These are phyloP conservation scores for Tetraneura akinire DNA, from an alignment of 1,140 invertebrate genomes.

Conservation along the genomic window DNA sequence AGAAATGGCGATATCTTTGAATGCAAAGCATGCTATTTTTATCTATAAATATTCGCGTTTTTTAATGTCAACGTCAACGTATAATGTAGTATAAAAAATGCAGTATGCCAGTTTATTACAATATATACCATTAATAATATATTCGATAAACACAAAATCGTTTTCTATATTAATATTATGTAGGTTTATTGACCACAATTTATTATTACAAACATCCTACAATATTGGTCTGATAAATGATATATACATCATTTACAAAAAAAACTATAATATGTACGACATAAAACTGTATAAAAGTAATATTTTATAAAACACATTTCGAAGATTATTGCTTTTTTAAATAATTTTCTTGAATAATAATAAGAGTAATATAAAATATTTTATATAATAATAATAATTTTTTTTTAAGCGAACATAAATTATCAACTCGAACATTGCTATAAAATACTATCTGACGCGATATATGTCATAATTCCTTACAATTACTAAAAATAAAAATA, in stretches of 20 bases:
- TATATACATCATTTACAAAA: neutral
- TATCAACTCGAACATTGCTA: neutral
- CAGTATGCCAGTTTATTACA: too few relatives aligned
- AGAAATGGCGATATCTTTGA: neutral
- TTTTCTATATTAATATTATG: neutral
- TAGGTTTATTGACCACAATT: neutral
- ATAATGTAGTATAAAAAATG: too few relatives aligned
- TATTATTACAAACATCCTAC: constrained; percentile 18
- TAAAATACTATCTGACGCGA: neutral
- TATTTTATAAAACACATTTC: neutral
- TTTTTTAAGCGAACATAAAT: neutral
- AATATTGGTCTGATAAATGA: neutral
- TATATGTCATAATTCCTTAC: neutral
- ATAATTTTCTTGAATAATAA: neutral
- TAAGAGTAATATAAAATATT: neutral
- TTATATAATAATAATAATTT: neutral
- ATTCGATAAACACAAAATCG: too few relatives aligned
- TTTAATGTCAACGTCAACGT: neutral
- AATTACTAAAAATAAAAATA: too few relatives aligned
- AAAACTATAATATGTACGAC: neutral
- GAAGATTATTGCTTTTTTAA: neutral
- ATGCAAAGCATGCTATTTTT: neutral
- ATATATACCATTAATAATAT: neutral
- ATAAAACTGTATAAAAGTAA: constrained; percentile 16
- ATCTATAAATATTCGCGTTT: neutral